Conservation (phyloP, 2,797 vertebrate species). For the Myotis findleyi region DNA sequence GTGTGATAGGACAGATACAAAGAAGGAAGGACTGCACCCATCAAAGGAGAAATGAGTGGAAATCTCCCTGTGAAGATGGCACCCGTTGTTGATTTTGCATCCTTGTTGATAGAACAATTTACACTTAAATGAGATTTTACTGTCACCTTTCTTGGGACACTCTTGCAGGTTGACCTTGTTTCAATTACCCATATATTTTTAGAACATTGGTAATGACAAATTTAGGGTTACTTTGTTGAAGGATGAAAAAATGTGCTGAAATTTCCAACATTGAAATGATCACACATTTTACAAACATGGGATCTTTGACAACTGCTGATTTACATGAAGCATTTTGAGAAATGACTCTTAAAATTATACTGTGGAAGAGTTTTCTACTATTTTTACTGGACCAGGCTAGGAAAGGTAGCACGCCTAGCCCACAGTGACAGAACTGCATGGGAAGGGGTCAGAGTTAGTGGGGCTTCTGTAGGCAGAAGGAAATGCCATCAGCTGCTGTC, state of each 20-base stretch:
- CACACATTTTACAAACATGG: neutral
- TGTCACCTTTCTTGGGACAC: neutral
- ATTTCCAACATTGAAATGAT: neutral
- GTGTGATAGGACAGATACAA: neutral
- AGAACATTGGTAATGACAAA: neutral
- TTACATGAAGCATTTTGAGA: neutral
- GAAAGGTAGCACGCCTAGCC: neutral
- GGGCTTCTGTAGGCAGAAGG: neutral
- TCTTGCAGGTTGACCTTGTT: neutral
- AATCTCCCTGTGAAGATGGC: neutral
- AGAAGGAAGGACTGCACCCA: neutral
- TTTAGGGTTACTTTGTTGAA: neutral
- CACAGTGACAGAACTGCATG: neutral
- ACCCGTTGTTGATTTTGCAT: neutral
- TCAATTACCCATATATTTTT: neutral
- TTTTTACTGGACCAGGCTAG: neutral
- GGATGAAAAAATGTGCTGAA: neutral
- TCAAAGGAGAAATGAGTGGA: neutral
- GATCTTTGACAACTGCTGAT: neutral
- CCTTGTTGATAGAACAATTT: neutral
- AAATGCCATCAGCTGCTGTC: neutral
- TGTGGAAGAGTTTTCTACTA: neutral
- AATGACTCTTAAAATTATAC: neutral
- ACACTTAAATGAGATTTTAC: neutral
- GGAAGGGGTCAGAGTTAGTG: fast-evolving